Percentiles rank a stretch among this genome's conserved stretches.
Conservation (phyloP, 2,888 invertebrate genomes). For the Agonopterix heracliana region DNA sequence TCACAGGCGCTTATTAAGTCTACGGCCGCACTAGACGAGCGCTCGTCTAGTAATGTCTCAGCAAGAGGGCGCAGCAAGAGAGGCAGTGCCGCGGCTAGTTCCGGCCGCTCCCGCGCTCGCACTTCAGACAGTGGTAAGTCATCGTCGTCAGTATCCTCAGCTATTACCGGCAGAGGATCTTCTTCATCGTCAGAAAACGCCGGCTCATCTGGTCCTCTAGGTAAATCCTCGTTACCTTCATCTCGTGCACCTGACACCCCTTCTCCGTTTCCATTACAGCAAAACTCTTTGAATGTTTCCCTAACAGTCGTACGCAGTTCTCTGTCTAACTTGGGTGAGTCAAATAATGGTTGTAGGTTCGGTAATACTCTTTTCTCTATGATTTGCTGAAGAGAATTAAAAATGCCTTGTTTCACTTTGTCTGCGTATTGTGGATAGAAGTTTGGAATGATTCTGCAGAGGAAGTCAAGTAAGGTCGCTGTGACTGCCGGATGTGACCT, state of each 20-base stretch:
- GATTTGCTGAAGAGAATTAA: slow-evolving; percentile 88
- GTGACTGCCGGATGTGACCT: slow-evolving; percentile 93
- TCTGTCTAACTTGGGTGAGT: slow-evolving; percentile 90
- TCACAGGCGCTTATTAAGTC: slow-evolving; percentile 55
- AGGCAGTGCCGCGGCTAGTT: slow-evolving; percentile 65
- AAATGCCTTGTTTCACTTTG: slow-evolving; percentile 88
- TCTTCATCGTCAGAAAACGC: slow-evolving; percentile 93
- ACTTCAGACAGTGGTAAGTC: slow-evolving; percentile 88
- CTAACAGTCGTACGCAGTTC: slow-evolving; percentile 89
- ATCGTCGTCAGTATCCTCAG: slow-evolving; percentile 83
- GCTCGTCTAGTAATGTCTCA: slow-evolving; percentile 64
- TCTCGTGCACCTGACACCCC: slow-evolving; percentile 67
- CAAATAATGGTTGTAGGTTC: slow-evolving; percentile 90
- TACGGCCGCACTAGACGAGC: slow-evolving; percentile 51
- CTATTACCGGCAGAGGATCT: slow-evolving; percentile 67
- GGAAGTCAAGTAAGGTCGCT: slow-evolving; percentile 91
- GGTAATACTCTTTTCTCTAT: slow-evolving; percentile 93
- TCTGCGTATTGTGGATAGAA: slow-evolving; percentile 88
- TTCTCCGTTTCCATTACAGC: slow-evolving; percentile 74
- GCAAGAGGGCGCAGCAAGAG: slow-evolving; percentile 59
- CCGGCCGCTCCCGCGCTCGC: slow-evolving; percentile 79
- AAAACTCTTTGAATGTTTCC: slow-evolving; percentile 95
- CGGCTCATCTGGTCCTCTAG: slow-evolving; percentile 79
- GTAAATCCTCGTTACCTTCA: slow-evolving; percentile 58
- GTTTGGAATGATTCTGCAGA: slow-evolving; percentile 92